A percentile compares a stretch with the other conserved stretches of the same genome.
phyloP scores from a whole-genome alignment of 2,888 invertebrate genomes.

The Caenorhabditis sp. region DNA sequence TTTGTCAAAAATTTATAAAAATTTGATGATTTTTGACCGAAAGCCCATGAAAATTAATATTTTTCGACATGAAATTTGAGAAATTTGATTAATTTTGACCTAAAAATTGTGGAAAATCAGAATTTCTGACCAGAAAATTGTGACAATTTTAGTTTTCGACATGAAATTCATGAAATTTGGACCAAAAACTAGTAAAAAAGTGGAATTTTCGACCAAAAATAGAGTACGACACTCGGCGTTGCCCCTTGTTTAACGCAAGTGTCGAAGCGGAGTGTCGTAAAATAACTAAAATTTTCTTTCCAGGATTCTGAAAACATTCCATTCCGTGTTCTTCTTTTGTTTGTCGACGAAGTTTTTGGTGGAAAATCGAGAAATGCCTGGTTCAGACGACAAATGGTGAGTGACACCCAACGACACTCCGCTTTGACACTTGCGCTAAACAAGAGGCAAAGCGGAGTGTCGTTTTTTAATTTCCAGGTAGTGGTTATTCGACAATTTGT shows the following conservation, averaged over 20 bases:
- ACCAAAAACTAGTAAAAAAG: slow-evolving; percentile 9
- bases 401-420: too few species aligned
- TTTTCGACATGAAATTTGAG: too few species aligned
- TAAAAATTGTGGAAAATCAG: too few species aligned
- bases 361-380: slow-evolving; percentile 83
- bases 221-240: not conserved
- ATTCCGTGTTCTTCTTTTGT: slow-evolving; percentile 80
- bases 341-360: slow-evolving; percentile 86
- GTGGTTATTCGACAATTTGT: slow-evolving; percentile 80
- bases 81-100: too few species aligned
- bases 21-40: too few species aligned
- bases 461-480: too few species aligned
- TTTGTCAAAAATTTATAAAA: too few species aligned
- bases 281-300: not conserved
- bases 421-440: too few species aligned
- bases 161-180: slow-evolving; percentile 2
- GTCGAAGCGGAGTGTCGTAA: too few species aligned
- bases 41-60: too few species aligned
- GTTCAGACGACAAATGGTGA: slow-evolving; percentile 81
- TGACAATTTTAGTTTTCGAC: not conserved
- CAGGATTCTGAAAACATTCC: slow-evolving; percentile 79
- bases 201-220: not conserved
- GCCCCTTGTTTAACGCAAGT: too few species aligned
- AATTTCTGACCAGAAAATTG: not conserved
- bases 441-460: too few species aligned